Conservation (phyloP, 1,140 invertebrate species). For the Aleiodes sp. region DNA sequence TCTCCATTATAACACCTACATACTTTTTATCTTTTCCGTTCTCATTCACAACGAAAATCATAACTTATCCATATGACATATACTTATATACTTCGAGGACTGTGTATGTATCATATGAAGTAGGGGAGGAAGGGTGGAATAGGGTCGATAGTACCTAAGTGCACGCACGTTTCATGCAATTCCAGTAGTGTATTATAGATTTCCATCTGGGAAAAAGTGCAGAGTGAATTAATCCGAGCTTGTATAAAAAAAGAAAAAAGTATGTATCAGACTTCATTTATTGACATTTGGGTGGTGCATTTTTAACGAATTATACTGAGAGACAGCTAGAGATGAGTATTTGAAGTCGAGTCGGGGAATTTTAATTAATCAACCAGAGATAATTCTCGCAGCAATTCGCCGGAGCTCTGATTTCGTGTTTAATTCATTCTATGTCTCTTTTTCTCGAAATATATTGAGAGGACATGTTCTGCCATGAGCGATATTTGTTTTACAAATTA, state of each 20-base stretch:
- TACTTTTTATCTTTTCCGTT: background rate
- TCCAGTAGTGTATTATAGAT: background rate
- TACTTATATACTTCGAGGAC: slow-evolving; percentile 1
- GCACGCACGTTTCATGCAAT: background rate
- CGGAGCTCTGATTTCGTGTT: no score
- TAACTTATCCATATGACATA: slow-evolving; percentile 7
- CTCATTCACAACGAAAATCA: background rate
- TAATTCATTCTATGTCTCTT: no score
- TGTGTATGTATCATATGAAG: background rate
- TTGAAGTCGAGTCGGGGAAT: no score
- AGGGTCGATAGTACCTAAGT: background rate
- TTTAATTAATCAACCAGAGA: no score
- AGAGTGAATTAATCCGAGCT: background rate
- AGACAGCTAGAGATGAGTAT: no score
- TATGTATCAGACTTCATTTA: background rate
- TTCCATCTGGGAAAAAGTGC: background rate
- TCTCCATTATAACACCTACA: slow-evolving; percentile 13
- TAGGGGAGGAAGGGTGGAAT: background rate
- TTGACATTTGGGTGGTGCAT: no score
- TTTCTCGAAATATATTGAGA: no score
- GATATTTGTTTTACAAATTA: no score
- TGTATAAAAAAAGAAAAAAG: no score
- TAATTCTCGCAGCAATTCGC: no score
- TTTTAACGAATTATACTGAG: no score
- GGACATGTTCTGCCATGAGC: no score